Base-by-base conservation (phyloP, 2,888 invertebrate genomes). In the Drosophila austrosaltans region DNA sequence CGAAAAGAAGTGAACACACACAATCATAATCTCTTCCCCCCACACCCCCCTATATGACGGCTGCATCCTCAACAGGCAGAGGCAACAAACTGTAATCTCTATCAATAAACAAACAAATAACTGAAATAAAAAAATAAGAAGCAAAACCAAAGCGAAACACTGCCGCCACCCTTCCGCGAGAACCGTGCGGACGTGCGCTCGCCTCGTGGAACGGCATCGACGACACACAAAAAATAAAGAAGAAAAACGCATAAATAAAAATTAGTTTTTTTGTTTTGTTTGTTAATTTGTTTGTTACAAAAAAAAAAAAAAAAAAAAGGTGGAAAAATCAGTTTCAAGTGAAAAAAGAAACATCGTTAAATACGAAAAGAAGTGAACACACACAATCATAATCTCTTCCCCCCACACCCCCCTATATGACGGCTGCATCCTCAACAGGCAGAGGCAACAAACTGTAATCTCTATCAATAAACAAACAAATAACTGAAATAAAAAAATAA, bases 181-280 rank as follows among this genome's bases (percentile, higher is more conserved):
- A 30, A 30, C 90, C 86, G 91, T 91, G 89, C 89, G 89, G 91
- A 91, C 91, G 91, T 91, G 90, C 82, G 54, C 71, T 72, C 64
- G 78, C 40, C 42, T 28, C 66, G 32, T 28, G 28, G 20, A 53
- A 30, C 60, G 39, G 42, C 30, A 42, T 39, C 36, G 36, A 56
- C 32, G 20, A 56, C 32, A 56, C 32, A 57, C n/a, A 60, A 16
- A 22, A 59, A n/a, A 32, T 20, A 56, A 56, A 57, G 54, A 30
- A 28, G 39, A 39, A 22, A 39, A 32, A 58, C 28, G 40, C 36
- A 36, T 57, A 22, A 36, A 57, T 36, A 57, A 36, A 57, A 57
- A 57, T 40, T 58, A 39, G 22, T 16, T 32, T 32, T 58, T 40
- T 28, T 28, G 20, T 58, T 58, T 58, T 58, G 30, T 58, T 58